Evolutionary conservation across 1,140 invertebrate species (phyloP), one percentile per base, ranked within the genome.

Genomic region (Leucophenga varia): DNA sequence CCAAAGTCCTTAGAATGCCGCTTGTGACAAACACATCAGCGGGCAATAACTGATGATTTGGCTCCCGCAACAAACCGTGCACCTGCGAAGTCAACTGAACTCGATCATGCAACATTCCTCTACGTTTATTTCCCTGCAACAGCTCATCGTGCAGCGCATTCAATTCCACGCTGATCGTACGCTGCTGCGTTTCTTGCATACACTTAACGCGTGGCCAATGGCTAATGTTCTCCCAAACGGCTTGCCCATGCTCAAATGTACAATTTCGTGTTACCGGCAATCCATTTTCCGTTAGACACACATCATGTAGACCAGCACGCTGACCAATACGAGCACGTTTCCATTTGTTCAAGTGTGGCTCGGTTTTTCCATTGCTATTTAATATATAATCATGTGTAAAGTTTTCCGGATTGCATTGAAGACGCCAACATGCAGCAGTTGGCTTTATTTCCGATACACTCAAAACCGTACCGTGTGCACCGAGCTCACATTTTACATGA

Each of bases 261-360:
- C 70, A 73, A 17, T 36, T 14, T 2, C 69, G 48, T 1, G 61
- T 68, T n/a, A 73, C 49, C 3, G 65, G 65, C 20, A 73, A 28
- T 19, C 70, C 70, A 17, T 68, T 70, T 1, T 36, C 36, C 1
- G 51, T 36, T 2, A 73, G 38, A 4, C 70, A 73, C 2, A 68
- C 37, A 10, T 70, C 60, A 9, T 58, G 54, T 3, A 70, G 22
- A 0, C 50, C 59, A 5, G 55, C 63, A 3, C 16, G 12, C 30
- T 72, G 56, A 2, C 64, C 63, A 13, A 63, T 39, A 14, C 36
- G 31, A 3, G 60, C 50, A 2, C 54, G 32, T 13, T 70, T 67
- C 70, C 70, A 73, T 3, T 36, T 44, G 37, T 72, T 72, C 4
- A 10, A 9, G 4, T 35, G 36, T 12, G 14, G 17, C 10, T 22